Evolutionary conservation across 2,797 vertebrate genomes (phyloP), one percentile per base, ranked within the genome.

Genomic region (Ptychadena robeensis): DNA sequence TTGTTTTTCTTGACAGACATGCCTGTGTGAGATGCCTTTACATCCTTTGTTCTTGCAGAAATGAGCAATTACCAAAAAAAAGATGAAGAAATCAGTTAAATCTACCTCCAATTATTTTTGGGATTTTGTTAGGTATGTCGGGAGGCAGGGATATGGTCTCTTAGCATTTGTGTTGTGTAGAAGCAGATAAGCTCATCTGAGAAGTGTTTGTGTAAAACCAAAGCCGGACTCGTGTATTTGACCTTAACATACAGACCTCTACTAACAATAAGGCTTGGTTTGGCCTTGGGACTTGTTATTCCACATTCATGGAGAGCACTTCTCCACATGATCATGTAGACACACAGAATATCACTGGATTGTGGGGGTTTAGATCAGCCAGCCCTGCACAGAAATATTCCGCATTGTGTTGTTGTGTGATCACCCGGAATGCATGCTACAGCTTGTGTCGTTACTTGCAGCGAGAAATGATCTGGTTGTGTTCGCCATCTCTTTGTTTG

Each of bases 271-370:
- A 64, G n/a, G 18, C 28, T 0, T n/a, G 44, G 64, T 53, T 22
- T 78, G 75, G 75, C 75, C 75, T 76, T 67, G 75, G n/a, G 32
- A 44, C 28, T 68, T 31, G 27, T 44, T 77, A 25, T 44, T n/a
- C 37, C 74, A 25, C 57, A 10, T 59, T 11, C 8, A 27, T 31
- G 28, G 30, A 44, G 28, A 65, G 18, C 11, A 32, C 22, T 30
- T 64, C 14, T 30, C 27, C 59, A n/a, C 30, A 73, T n/a, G 34
- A 63, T 27, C 57, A 63, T 34, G 27, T 2, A 64, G n/a, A 76
- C 40, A 40, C 59, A 48, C 2, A 25, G 32, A 57, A 38, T 18
- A 40, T 74, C 32, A 68, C 4, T 37, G 12, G 34, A 53, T 11
- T 27, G 25, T 28, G n/a, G 0, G 0, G 9, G 37, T 10, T 22